Evolutionary conservation across 2,113 vertebrate species (phyloP).

Genomic region (Morone saxatilis): DNA sequence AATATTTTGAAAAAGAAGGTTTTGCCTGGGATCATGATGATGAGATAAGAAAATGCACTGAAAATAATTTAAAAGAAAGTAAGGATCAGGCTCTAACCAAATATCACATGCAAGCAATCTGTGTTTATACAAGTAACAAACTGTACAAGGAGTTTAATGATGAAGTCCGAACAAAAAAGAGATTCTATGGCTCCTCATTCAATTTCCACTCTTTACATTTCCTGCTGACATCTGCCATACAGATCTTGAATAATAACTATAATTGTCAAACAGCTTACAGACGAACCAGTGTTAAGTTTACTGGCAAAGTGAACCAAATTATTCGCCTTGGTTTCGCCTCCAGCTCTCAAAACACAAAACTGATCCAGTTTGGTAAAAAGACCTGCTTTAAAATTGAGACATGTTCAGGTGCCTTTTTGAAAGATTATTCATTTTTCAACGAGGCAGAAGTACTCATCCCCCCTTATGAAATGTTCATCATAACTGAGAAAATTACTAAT

Average conservation of each 20-base stretch:
- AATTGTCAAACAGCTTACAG: background rate
- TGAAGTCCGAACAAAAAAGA: background rate
- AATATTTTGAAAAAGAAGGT: background rate
- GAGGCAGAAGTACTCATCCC: constrained; percentile 45
- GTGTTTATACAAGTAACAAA: background rate
- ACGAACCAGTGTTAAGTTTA: rapidly evolving
- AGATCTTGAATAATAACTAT: background rate
- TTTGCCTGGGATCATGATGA: no score
- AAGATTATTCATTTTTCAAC: rapidly evolving
- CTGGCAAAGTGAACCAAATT: background rate
- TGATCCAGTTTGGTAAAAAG: rapidly evolving
- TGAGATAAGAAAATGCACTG: no score
- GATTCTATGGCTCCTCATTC: background rate
- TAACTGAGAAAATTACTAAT: background rate
- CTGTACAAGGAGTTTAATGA: rapidly evolving
- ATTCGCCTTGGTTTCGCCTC: constrained; percentile 48
- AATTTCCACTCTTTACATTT: constrained; percentile 24
- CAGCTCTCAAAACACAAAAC: background rate
- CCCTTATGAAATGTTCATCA: constrained; percentile 36
- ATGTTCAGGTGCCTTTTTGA: constrained; percentile 32
- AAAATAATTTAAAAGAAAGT: rapidly evolving
- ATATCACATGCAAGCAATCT: constrained; percentile 17
- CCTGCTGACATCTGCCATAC: constrained; percentile 21
- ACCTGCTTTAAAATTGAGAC: constrained; percentile 52
- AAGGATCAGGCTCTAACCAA: background rate